Base-by-base conservation (phyloP, 1,140 invertebrate genomes). In the Hetaerina americana region DNA sequence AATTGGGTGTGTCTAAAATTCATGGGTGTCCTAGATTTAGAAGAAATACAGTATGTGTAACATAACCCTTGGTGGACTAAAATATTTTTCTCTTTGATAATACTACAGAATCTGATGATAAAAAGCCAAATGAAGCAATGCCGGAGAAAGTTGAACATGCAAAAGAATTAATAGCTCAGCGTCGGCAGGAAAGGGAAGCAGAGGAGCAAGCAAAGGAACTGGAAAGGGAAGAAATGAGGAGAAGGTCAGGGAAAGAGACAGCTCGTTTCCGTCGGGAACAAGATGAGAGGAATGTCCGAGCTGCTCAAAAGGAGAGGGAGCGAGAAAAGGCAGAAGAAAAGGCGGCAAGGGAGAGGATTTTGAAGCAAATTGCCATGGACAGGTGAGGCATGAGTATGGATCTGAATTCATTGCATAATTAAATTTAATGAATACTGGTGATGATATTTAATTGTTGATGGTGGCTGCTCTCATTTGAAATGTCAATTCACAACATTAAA, bases 281-380 rank as follows among this genome's bases (percentile, higher is more conserved):
- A 57, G 40, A 57, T 12, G 40, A 57, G 40, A 57, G 10, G 22
- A 57, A 57, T 80, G 66, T 83, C 84, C 66, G 81, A 89, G 76
- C 85, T 90, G 74, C 88, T 89, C 74, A 86, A 88, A 70, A 85
- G 88, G 75, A 88, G 85, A 73, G 90, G 92, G 74, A 91, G 22
- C 15, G 22, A 57, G 15, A 57, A 57, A 57, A 57, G 40, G 40
- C 40, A 18, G 40, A 57, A n/a, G 40, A 57, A 57, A 57, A 57
- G 40, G 40, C 40, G 22, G 10, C 40, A 57, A 88, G 77, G 82
- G 86, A 73, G 89, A 88, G 71, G 89, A 91, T 73, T 81, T 85
- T 87, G 74, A 85, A 87, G 71, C 88, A 91, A 81, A 94, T 90
- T 77, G 90, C 87, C 24, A 88, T 90, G 80, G 91, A 93, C 78